phyloP scores from a whole-genome alignment of 2,797 vertebrate species.

The Neoniphon sammara region DNA sequence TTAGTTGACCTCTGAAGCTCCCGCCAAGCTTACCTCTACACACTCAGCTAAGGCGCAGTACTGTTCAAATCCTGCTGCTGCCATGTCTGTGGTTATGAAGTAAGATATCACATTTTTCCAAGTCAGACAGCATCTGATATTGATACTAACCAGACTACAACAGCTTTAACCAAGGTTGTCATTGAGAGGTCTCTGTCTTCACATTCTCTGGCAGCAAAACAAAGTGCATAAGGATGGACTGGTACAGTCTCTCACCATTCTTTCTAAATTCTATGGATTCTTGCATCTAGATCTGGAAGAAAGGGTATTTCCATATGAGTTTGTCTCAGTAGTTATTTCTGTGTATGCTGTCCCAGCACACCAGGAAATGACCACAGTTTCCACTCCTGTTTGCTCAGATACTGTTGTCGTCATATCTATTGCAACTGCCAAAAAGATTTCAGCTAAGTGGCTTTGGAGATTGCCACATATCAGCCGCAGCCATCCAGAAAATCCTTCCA shows the following conservation, averaged over 20 bases:
- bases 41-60: slow-evolving; percentile 8
- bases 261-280: slow-evolving; percentile 16
- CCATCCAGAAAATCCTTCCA: too few species aligned
- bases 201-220: slow-evolving; percentile 11
- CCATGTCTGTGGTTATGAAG: slow-evolving; percentile 34
- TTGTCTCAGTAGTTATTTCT: neutral
- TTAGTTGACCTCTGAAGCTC: neutral
- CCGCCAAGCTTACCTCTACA: slow-evolving; percentile 4
- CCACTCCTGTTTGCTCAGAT: slow-evolving; percentile 19
- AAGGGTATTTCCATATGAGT: slow-evolving; percentile 37
- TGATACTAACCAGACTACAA: slow-evolving; percentile 12
- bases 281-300: slow-evolving; percentile 11
- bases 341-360: slow-evolving; percentile 8
- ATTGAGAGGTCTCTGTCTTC: slow-evolving; percentile 12
- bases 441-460: neutral
- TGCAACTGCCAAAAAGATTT: neutral
- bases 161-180: slow-evolving; percentile 1
- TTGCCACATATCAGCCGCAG: neutral
- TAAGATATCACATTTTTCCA: neutral
- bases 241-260: slow-evolving; percentile 18
- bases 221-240: slow-evolving; percentile 4
- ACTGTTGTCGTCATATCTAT: neutral
- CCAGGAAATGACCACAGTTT: slow-evolving; percentile 15
- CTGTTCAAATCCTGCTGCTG: slow-evolving; percentile 18
- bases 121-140: slow-evolving; percentile 36